Evolutionary conservation across 1,140 invertebrate species (phyloP).

Genomic region (Drosophila melanogaster): Release_6_plus_ISO1_MT NT_037436.4:1929501-1930000

Average conservation of each 20-base stretch:
- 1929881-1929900: slow-evolving; percentile 51
- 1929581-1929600: slow-evolving; percentile 48
- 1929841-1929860: slow-evolving; percentile 82
- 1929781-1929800: slow-evolving; percentile 62
- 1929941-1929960: slow-evolving; percentile 19
- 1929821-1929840: slow-evolving; percentile 82
- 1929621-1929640: slow-evolving; percentile 37
- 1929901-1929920: slow-evolving; percentile 56
- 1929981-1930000: slow-evolving; percentile 63
- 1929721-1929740: slow-evolving; percentile 64
- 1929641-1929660: background rate
- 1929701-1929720: background rate
- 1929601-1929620: background rate
- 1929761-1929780: slow-evolving; percentile 52
- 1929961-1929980: slow-evolving; percentile 70
- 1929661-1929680: no score
- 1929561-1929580: slow-evolving; percentile 49
- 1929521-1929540: slow-evolving; percentile 17
- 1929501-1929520: slow-evolving; percentile 53
- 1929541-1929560: slow-evolving; percentile 36
- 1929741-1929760: slow-evolving; percentile 56
- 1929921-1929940: slow-evolving; percentile 28
- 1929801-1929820: slow-evolving; percentile 82
- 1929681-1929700: no score
- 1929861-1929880: slow-evolving; percentile 36